A percentile compares a stretch with the other conserved stretches of the same genome.
These are phyloP conservation scores for Alouatta caraya DNA, from an alignment of 2,797 vertebrate genomes.

Conservation along the genomic window DNA sequence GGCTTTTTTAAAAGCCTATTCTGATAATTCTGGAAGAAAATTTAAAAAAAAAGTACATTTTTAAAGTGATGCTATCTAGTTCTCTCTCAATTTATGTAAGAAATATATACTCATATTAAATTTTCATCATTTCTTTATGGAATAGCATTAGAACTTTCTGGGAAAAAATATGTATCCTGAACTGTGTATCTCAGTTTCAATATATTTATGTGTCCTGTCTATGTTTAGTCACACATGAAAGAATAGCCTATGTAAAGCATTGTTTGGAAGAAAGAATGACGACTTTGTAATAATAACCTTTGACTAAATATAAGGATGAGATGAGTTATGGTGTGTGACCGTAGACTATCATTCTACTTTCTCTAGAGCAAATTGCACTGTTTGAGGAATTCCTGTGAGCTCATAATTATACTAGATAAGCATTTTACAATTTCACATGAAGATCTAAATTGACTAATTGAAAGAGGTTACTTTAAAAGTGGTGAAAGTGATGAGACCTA, in stretches of 20 bases:
- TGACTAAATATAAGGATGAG: not conserved
- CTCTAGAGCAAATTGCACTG: not conserved
- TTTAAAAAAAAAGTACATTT: not conserved
- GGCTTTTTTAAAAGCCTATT: not conserved
- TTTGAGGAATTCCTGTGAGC: slow-evolving; percentile 13
- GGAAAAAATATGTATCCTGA: not conserved
- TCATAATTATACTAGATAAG: not conserved
- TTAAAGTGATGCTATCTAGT: not conserved
- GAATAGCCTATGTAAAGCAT: not conserved
- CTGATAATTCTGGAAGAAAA: slow-evolving; percentile 4
- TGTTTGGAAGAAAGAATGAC: not conserved
- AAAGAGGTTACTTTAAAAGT: slow-evolving; percentile 34
- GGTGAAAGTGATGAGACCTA: not conserved
- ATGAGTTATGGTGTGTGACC: not conserved
- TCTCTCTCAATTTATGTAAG: not conserved
- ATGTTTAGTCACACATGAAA: not conserved
- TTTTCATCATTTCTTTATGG: not conserved
- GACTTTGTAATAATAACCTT: not conserved
- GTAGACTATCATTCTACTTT: not conserved
- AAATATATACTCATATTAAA: not conserved
- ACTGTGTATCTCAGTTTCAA: not conserved
- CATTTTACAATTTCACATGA: slow-evolving; percentile 21
- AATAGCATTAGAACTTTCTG: not conserved
- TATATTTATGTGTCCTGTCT: not conserved
- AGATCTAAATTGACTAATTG: not conserved